A percentile compares a stretch with the other conserved stretches of the same genome.
Conservation (phyloP, 2,888 invertebrate genomes). For the Cheilosia vernalis region DNA sequence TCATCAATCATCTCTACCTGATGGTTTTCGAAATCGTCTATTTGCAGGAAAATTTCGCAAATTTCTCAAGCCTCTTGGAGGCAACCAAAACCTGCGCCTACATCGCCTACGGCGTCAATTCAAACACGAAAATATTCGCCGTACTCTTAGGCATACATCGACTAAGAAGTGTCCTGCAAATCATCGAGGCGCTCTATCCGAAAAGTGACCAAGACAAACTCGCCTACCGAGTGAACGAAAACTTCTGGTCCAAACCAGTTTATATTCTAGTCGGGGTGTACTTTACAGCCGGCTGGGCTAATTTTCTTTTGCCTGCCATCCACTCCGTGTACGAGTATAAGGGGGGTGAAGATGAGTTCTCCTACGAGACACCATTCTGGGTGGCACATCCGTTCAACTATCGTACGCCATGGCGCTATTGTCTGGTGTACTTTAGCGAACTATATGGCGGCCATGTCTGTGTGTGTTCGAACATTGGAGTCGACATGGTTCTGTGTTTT, state of each 20-base stretch:
- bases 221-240: slow-evolving; percentile 50
- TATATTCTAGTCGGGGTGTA: slow-evolving; percentile 36
- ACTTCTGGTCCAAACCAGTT: slow-evolving; percentile 40
- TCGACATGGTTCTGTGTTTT: slow-evolving; percentile 62
- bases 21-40: slow-evolving; percentile 72
- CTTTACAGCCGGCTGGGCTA: slow-evolving; percentile 34
- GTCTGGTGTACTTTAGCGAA: slow-evolving; percentile 51
- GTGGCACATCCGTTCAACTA: slow-evolving; percentile 56
- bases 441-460: slow-evolving; percentile 56
- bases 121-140: slow-evolving; percentile 54
- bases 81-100: slow-evolving; percentile 76
- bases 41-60: slow-evolving; percentile 76
- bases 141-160: slow-evolving; percentile 19
- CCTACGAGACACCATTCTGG: slow-evolving; percentile 61
- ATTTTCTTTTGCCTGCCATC: slow-evolving; percentile 52
- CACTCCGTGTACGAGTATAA: slow-evolving; percentile 42
- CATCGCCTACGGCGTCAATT: slow-evolving; percentile 57
- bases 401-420: slow-evolving; percentile 24
- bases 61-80: slow-evolving; percentile 78
- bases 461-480: slow-evolving; percentile 51
- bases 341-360: slow-evolving; percentile 28
- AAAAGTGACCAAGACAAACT: slow-evolving; percentile 47
- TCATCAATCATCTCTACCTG: slow-evolving; percentile 41
- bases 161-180: slow-evolving; percentile 33
- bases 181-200: slow-evolving; percentile 46